Evolutionary conservation across 2,888 invertebrate species (phyloP), one percentile per base, ranked within the genome.

Genomic region (Gastrophysa polygoni): DNA sequence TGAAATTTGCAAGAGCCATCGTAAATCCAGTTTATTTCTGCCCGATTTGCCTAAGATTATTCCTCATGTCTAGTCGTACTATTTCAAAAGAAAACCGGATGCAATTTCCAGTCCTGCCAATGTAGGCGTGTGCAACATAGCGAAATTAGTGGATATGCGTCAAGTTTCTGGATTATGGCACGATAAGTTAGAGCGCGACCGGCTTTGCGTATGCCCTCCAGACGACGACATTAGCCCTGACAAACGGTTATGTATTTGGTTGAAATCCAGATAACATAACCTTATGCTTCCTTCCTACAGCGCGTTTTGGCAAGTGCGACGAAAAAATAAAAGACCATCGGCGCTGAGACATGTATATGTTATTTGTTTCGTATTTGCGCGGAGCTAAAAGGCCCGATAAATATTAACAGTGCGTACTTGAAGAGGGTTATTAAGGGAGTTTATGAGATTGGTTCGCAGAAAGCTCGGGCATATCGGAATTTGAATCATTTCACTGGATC

Each of bases 221-320:
- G 71, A 71, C 71, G 70, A 70, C 68, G 69, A 77, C 79, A 80
- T 80, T 80, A 80, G 77, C 77, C 73, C 76, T 81, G 81, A 82
- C 77, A 80, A 80, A 82, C 81, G 80, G 77, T 80, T 80, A 81
- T 81, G 81, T 74, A 78, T 81, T 81, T 82, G 82, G 81, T 81
- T 80, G 79, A 78, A 80, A 81, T 82, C 82, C 82, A 82, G 80
- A 75, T 57, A 44, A 57, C 49, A 79, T 78, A 79, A 79, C 78
- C 80, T 78, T 80, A 80, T 80, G 81, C 78, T 79, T 77, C 76
- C 11, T 38, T 38, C 32, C 7, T 32, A 76, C 75, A 66, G 71
- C 68, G 65, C 64, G 70, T 73, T 73, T 79, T 78, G 78, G 78
- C 79, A 77, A 73, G 58, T 55, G 54, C 43, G 1, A 6, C 16